Conservation (phyloP, 2,888 invertebrate genomes). For the Tachina fera region DNA sequence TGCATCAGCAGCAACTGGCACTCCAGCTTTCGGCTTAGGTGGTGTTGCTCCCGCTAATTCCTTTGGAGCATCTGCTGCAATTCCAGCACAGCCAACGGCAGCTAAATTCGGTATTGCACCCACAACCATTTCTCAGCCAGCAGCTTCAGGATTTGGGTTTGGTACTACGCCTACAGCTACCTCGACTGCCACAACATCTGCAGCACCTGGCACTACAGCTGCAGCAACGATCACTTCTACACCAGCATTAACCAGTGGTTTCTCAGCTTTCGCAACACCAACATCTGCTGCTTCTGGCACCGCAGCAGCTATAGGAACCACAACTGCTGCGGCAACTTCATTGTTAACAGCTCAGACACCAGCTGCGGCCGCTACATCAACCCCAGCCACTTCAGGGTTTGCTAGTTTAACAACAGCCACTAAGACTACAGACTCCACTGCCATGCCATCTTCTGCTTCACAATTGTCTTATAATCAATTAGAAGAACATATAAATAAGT, state of each 20-base stretch:
- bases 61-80: conserved; percentile 40
- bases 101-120: conserved; percentile 38
- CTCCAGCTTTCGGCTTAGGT: conserved; percentile 48
- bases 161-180: conserved; percentile 34
- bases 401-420: conserved; percentile 87
- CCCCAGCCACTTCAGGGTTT: conserved; percentile 73
- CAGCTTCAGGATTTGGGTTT: conserved; percentile 48
- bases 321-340: conserved; percentile 87
- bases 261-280: conserved; percentile 50
- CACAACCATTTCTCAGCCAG: conserved; percentile 26
- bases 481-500: conserved; percentile 96
- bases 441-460: conserved; percentile 82
- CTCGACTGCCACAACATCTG: conserved; percentile 78
- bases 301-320: conserved; percentile 89
- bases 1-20: conserved; percentile 61
- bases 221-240: conserved; percentile 88
- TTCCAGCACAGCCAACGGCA: conserved; percentile 32
- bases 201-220: conserved; percentile 84
- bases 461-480: conserved; percentile 92
- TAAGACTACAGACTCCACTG: conserved; percentile 84
- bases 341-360: conserved; percentile 43
- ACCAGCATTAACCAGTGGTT: conserved; percentile 38
- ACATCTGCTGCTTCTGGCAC: conserved; percentile 79
- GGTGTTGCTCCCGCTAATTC: conserved; percentile 41
- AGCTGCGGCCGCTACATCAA: conserved; percentile 18